These are phyloP conservation scores for Enteromius fasciolatus DNA, from an alignment of 2,797 vertebrate species.

Conservation along the genomic window DNA sequence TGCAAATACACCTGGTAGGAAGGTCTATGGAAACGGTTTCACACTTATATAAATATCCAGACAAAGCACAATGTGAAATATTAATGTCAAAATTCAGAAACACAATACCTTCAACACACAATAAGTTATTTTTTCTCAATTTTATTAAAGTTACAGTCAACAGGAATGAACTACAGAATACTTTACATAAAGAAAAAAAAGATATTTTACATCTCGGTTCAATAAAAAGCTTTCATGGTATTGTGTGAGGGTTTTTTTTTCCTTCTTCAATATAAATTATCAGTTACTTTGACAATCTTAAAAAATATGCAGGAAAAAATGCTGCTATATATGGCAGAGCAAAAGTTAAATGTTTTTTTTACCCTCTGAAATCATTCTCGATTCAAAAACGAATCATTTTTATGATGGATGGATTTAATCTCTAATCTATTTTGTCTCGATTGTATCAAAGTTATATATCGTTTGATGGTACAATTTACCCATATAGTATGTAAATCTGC, in stretches of 20 bases:
- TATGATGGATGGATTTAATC: not conserved
- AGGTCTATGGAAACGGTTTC: conserved; percentile 65
- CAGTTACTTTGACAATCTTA: not conserved
- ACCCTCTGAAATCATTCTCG: not conserved
- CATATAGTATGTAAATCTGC: not conserved
- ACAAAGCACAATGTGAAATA: conserved; percentile 82
- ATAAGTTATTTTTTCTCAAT: conserved; percentile 47
- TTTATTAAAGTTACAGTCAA: conserved; percentile 56
- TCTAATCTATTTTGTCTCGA: not conserved
- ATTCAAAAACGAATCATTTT: not conserved
- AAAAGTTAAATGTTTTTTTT: not conserved
- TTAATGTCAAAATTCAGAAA: conserved; percentile 47
- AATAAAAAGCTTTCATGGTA: conserved; percentile 66
- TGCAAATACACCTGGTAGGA: conserved; percentile 82
- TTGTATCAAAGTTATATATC: not conserved
- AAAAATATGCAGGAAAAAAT: not conserved
- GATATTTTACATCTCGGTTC: conserved; percentile 65
- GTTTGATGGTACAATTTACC: not conserved
- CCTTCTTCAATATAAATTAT: conserved; percentile 32
- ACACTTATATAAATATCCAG: conserved; percentile 75
- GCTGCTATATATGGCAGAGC: not conserved
- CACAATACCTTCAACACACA: conserved; percentile 45
- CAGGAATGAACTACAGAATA: conserved; percentile 50
- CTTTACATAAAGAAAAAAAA: conserved; percentile 53
- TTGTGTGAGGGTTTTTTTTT: conserved; percentile 17